A percentile compares a stretch with the other conserved stretches of the same genome.
Conservation (phyloP, 2,888 invertebrate species). For the Meteorus colon region DNA sequence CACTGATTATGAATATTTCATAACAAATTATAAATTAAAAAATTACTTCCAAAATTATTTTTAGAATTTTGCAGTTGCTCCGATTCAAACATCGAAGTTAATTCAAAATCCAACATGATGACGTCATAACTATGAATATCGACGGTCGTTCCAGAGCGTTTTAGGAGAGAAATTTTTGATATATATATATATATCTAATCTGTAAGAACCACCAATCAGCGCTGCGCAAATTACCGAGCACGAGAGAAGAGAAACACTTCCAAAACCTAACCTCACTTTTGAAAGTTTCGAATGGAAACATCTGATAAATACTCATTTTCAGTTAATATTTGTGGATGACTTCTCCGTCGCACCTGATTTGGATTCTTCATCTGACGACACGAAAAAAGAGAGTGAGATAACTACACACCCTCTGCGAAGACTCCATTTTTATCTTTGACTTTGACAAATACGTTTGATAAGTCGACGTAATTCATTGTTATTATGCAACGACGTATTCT, state of each 20-base stretch:
- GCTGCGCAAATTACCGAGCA: no score
- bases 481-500: conserved; percentile 41
- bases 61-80: no score
- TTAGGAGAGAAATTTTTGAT: no score
- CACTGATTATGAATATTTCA: no score
- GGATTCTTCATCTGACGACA: neutral
- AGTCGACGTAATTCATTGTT: neutral
- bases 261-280: neutral
- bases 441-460: neutral
- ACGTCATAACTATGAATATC: no score
- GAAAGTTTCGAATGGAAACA: neutral
- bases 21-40: no score
- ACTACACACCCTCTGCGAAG: no score
- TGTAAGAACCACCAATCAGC: neutral
- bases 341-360: neutral
- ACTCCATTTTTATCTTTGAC: neutral
- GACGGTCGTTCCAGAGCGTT: no score
- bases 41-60: no score
- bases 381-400: neutral
- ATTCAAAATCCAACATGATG: no score
- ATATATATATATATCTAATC: neutral
- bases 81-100: no score
- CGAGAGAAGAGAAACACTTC: no score
- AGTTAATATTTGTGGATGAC: neutral
- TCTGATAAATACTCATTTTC: neutral